These are phyloP conservation scores for Panthera tigris DNA, from an alignment of 2,113 vertebrate genomes.

Conservation along the genomic window DNA sequence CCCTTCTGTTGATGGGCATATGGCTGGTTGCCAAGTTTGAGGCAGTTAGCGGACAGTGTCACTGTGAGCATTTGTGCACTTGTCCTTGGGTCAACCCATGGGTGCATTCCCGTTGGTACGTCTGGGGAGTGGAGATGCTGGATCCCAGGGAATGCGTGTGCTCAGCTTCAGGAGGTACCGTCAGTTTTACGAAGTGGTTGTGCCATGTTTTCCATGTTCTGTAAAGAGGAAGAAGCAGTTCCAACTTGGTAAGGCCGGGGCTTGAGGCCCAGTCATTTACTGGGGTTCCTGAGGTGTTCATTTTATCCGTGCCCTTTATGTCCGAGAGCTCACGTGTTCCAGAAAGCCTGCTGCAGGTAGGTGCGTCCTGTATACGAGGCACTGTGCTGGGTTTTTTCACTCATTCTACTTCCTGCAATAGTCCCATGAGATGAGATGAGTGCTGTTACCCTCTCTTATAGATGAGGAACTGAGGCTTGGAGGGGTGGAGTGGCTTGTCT, in stretches of 20 bases:
- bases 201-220: not conserved
- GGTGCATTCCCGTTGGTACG: not conserved
- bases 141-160: fast-evolving
- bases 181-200: not conserved
- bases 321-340: not conserved
- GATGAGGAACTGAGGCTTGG: not conserved
- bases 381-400: not conserved
- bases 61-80: not conserved
- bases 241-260: not conserved
- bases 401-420: not conserved
- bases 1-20: not conserved
- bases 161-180: not conserved
- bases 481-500: not conserved
- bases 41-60: not conserved
- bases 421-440: not conserved
- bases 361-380: not conserved
- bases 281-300: not conserved
- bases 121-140: not conserved
- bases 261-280: not conserved
- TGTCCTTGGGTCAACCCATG: not conserved
- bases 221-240: not conserved
- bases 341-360: not conserved
- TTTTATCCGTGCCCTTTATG: not conserved
- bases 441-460: not conserved
- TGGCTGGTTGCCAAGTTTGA: not conserved